Conservation (phyloP, 2,888 invertebrate species). For the Chrysopilus asiliformis region DNA sequence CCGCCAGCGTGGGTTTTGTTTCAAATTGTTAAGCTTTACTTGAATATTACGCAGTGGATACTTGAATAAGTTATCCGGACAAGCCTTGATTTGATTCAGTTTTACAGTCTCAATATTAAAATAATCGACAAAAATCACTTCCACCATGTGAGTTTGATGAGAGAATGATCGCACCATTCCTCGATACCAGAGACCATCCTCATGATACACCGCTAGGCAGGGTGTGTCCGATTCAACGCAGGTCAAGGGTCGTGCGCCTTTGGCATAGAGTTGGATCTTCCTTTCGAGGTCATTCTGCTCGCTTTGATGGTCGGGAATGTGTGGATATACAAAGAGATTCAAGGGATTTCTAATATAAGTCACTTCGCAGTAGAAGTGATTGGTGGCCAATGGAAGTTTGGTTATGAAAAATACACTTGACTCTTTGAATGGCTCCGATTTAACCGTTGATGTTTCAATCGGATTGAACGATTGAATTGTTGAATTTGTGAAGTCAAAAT, state of each 20-base stretch:
- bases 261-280: conserved; percentile 39
- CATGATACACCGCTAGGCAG: conserved; percentile 49
- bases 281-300: conserved; percentile 38
- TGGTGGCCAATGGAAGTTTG: conserved; percentile 21
- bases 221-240: conserved; percentile 23
- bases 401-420: neutral
- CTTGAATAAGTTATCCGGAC: conserved; percentile 38
- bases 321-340: conserved; percentile 25
- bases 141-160: conserved; percentile 35
- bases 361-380: conserved; percentile 24
- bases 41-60: conserved; percentile 41
- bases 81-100: conserved; percentile 37
- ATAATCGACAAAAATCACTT: conserved; percentile 61
- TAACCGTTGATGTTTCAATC: conserved; percentile 24
- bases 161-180: conserved; percentile 45
- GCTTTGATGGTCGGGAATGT: conserved; percentile 30
- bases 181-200: conserved; percentile 58
- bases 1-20: conserved; percentile 30
- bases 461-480: conserved; percentile 23
- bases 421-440: conserved; percentile 2
- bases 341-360: conserved; percentile 22
- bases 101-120: conserved; percentile 49
- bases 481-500: conserved; percentile 23
- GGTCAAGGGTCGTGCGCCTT: conserved; percentile 2
- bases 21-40: conserved; percentile 36